Percentiles rank a stretch among this genome's conserved stretches.
phyloP scores from a whole-genome alignment of 2,113 vertebrate genomes.

The Sclerurus mexicanus region DNA sequence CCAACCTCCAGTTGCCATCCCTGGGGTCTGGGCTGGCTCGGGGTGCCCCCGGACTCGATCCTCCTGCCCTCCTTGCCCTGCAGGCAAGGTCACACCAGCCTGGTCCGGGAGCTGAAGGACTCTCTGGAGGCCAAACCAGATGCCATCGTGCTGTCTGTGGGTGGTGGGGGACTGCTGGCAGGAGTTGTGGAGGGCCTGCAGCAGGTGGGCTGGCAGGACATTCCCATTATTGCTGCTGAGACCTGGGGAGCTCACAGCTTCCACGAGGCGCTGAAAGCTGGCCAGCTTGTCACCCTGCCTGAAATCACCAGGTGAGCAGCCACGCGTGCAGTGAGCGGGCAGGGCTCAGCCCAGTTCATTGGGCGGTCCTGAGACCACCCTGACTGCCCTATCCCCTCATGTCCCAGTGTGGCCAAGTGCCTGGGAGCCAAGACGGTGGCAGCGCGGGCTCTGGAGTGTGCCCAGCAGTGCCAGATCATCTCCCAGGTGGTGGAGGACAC shows the following conservation, averaged over 20 bases:
- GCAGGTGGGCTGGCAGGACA: conserved; percentile 82
- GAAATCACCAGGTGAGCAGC: conserved; percentile 86
- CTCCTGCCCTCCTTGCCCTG: fast-evolving
- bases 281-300: conserved; percentile 80
- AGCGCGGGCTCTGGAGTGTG: conserved; percentile 79
- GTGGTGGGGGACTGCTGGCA: conserved; percentile 87
- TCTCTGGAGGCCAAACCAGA: conserved; percentile 78
- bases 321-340: fast-evolving
- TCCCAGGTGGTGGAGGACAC: conserved; percentile 86
- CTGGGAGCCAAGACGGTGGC: conserved; percentile 84
- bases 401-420: conserved; percentile 82
- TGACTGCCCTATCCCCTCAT: neutral
- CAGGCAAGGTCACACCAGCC: conserved; percentile 87
- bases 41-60: neutral
- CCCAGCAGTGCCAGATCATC: conserved; percentile 72
- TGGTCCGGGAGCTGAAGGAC: conserved; percentile 83
- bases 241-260: conserved; percentile 87
- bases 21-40: fast-evolving
- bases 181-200: conserved; percentile 83
- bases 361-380: fast-evolving
- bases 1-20: fast-evolving
- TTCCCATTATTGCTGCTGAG: conserved; percentile 88
- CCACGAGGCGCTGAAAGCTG: conserved; percentile 78
- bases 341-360: neutral
- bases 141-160: conserved; percentile 84